These are phyloP conservation scores for Ciconia stormi DNA, from an alignment of 2,113 vertebrate species.

Conservation along the genomic window DNA sequence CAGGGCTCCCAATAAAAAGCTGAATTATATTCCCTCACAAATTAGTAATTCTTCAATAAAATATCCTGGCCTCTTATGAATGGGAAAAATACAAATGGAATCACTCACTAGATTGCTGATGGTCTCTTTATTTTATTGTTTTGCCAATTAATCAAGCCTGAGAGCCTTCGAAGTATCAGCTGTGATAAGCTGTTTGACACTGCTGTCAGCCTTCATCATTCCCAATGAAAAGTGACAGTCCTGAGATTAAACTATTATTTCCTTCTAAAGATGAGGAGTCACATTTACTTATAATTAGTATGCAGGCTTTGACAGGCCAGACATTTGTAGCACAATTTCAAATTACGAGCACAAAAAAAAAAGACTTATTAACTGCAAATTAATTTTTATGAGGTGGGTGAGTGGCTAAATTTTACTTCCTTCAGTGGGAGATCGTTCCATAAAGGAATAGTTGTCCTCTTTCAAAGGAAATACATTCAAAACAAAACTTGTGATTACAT, in stretches of 20 bases:
- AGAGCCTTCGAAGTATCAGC: slow-evolving; percentile 38
- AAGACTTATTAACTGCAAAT: slow-evolving; percentile 63
- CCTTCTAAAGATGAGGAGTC: slow-evolving; percentile 55
- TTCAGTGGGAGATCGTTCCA: neutral
- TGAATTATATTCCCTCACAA: neutral
- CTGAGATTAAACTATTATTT: slow-evolving; percentile 72
- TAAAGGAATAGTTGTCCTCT: neutral
- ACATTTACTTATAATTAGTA: slow-evolving; percentile 70
- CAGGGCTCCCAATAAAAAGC: neutral
- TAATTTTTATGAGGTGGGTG: slow-evolving; percentile 71
- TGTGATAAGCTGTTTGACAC: slow-evolving; percentile 61
- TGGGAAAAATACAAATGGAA: neutral
- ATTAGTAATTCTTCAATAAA: neutral
- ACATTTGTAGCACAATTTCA: slow-evolving; percentile 64
- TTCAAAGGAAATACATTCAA: neutral
- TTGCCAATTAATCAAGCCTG: slow-evolving; percentile 45
- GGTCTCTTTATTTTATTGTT: slow-evolving; percentile 57
- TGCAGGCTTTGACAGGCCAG: slow-evolving; percentile 52
- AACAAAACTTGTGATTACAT: neutral
- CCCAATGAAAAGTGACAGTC: slow-evolving; percentile 63
- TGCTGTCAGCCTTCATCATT: slow-evolving; percentile 49
- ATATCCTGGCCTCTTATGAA: neutral
- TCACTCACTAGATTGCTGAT: neutral
- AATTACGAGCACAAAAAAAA: slow-evolving; percentile 40
- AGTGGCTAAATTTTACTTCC: slow-evolving; percentile 29